Evolutionary conservation across 2,888 invertebrate species (phyloP).

Genomic region (Lasioglossum lativentre): DNA sequence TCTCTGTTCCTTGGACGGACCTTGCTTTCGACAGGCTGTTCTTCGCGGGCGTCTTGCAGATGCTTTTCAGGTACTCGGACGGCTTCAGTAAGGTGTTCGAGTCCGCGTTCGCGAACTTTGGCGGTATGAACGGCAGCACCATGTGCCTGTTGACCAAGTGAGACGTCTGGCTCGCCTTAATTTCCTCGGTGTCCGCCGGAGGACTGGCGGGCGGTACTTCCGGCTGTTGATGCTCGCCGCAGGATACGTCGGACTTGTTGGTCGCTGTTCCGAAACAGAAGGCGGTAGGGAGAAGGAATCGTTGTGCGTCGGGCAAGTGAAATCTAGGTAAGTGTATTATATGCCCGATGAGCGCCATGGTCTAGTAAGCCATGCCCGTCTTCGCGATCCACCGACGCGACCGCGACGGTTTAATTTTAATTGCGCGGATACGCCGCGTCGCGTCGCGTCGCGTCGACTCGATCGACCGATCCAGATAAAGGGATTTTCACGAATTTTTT

Average conservation of each 20-base stretch:
- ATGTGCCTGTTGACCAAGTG: slow-evolving; percentile 93
- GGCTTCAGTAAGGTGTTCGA: slow-evolving; percentile 95
- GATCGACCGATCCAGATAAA: not conserved
- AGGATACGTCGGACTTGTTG: slow-evolving; percentile 82
- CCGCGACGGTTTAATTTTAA: slow-evolving; percentile 70
- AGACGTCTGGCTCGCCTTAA: slow-evolving; percentile 80
- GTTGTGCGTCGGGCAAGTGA: slow-evolving; percentile 79
- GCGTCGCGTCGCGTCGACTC: no score
- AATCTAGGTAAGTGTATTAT: slow-evolving; percentile 85
- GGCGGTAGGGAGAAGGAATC: slow-evolving; percentile 58
- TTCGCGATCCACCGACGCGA: slow-evolving; percentile 79
- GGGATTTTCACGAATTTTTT: not conserved
- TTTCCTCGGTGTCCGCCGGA: slow-evolving; percentile 82
- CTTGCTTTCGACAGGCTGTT: slow-evolving; percentile 82
- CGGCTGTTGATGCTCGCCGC: slow-evolving; percentile 75
- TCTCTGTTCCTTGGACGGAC: slow-evolving; percentile 64
- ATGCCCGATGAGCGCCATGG: slow-evolving; percentile 83
- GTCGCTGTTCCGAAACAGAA: slow-evolving; percentile 83
- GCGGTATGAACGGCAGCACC: slow-evolving; percentile 95
- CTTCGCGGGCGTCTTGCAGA: slow-evolving; percentile 85
- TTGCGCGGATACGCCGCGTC: slow-evolving; percentile 44
- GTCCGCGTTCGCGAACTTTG: slow-evolving; percentile 93
- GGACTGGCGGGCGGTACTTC: slow-evolving; percentile 85
- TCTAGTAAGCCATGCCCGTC: slow-evolving; percentile 81
- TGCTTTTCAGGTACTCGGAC: slow-evolving; percentile 95